Conservation (phyloP, 2,113 vertebrate genomes). For the Psittacara wagleri region DNA sequence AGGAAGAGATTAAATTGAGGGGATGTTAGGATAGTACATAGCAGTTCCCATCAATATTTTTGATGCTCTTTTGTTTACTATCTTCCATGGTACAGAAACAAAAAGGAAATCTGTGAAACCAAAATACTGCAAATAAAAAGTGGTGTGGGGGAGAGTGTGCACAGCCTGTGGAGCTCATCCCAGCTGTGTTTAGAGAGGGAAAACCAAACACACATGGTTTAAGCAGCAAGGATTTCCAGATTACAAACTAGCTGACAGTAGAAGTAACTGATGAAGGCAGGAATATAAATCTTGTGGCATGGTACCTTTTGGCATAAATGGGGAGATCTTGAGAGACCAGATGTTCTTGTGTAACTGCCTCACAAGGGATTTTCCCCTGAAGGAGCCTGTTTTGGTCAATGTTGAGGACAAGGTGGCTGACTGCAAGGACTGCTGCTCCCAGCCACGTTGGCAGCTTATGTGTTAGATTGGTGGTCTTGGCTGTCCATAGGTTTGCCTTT, state of each 20-base stretch:
- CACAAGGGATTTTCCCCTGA: accelerated
- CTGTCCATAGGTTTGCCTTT: background rate
- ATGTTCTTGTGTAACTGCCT: accelerated
- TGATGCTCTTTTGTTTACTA: background rate
- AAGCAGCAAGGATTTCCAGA: background rate
- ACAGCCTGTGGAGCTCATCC: background rate
- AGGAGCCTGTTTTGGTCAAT: background rate
- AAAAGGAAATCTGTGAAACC: background rate
- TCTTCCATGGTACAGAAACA: background rate
- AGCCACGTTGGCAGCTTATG: accelerated
- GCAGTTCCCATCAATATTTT: background rate
- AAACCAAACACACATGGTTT: accelerated
- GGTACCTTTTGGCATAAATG: background rate
- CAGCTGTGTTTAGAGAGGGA: background rate
- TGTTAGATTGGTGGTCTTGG: background rate
- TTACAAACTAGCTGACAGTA: background rate
- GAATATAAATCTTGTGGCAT: background rate
- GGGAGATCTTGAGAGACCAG: background rate
- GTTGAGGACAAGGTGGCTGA: background rate
- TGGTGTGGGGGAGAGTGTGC: accelerated
- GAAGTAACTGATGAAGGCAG: accelerated
- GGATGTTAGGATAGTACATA: accelerated
- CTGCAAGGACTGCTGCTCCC: accelerated
- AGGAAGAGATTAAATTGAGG: background rate
- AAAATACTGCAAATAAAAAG: background rate